A percentile compares a stretch with the other conserved stretches of the same genome.
These are phyloP conservation scores for Aspidoscelis tigris DNA, from an alignment of 2,113 vertebrate species.

Conservation along the genomic window DNA sequence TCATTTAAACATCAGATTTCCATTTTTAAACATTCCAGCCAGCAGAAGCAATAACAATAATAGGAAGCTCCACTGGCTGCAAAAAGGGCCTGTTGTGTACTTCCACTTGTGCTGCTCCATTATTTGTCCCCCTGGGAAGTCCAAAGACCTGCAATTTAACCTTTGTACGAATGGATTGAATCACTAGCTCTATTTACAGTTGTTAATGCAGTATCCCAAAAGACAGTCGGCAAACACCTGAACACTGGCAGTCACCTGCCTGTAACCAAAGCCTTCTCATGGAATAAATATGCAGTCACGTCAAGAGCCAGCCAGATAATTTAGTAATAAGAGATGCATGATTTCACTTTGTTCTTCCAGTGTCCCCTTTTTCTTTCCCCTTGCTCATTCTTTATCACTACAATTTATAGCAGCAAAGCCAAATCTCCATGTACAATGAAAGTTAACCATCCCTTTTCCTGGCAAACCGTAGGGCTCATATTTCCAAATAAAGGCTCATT, in stretches of 20 bases:
- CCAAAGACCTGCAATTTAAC: slow-evolving; percentile 39
- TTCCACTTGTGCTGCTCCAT: slow-evolving; percentile 23
- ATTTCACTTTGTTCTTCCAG: slow-evolving; percentile 51
- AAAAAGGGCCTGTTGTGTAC: not conserved
- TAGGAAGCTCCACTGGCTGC: not conserved
- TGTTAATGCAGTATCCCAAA: slow-evolving; percentile 55
- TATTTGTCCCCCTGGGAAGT: slow-evolving; percentile 38
- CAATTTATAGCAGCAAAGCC: slow-evolving; percentile 42
- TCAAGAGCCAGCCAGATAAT: slow-evolving; percentile 37
- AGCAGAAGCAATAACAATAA: slow-evolving; percentile 41
- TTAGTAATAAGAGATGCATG: slow-evolving; percentile 57
- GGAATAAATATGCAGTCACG: slow-evolving; percentile 53
- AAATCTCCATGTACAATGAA: slow-evolving; percentile 39
- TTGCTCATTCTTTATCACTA: slow-evolving; percentile 18
- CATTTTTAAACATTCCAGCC: slow-evolving; percentile 56
- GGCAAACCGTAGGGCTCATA: slow-evolving; percentile 30
- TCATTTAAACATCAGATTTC: slow-evolving; percentile 41
- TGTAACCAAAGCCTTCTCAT: slow-evolving; percentile 53
- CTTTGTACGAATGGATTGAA: slow-evolving; percentile 44
- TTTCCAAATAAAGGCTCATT: slow-evolving; percentile 21
- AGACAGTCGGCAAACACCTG: slow-evolving; percentile 55
- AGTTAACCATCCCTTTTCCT: slow-evolving; percentile 48
- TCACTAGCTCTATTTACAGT: slow-evolving; percentile 59
- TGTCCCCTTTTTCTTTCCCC: slow-evolving; percentile 31
- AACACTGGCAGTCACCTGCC: slow-evolving; percentile 50